Conservation (phyloP, 2,888 invertebrate genomes). For the Drosophila nigricruria region DNA sequence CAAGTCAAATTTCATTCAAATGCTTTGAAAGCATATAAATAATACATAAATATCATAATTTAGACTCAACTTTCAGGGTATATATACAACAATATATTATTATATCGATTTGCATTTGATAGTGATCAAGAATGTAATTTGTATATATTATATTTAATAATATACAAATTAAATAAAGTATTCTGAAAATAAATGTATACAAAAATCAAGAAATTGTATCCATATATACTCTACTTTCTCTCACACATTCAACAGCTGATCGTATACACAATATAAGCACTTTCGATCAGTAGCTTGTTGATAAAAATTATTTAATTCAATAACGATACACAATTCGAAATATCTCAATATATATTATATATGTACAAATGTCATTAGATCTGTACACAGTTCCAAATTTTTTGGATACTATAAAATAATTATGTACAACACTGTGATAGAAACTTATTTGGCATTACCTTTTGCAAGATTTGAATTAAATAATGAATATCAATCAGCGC, state of each 20-base stretch:
- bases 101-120: no score
- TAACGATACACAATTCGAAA: not conserved
- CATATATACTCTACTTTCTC: not conserved
- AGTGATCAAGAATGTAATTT: no score
- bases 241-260: not conserved
- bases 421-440: constrained; percentile 12
- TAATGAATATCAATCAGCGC: constrained; percentile 27
- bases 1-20: no score
- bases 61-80: no score
- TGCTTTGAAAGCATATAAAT: no score
- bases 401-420: constrained; percentile 6
- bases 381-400: not conserved
- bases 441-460: constrained; percentile 30
- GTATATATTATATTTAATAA: no score
- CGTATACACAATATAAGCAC: not conserved
- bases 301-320: not conserved
- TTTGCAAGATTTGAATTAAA: constrained; percentile 9
- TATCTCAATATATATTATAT: not conserved
- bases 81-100: no score
- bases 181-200: no score
- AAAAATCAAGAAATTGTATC: no score
- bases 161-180: no score
- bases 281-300: not conserved
- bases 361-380: not conserved
- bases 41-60: no score